Conservation (phyloP, 2,888 invertebrate genomes). For the Morpho deidamia region DNA sequence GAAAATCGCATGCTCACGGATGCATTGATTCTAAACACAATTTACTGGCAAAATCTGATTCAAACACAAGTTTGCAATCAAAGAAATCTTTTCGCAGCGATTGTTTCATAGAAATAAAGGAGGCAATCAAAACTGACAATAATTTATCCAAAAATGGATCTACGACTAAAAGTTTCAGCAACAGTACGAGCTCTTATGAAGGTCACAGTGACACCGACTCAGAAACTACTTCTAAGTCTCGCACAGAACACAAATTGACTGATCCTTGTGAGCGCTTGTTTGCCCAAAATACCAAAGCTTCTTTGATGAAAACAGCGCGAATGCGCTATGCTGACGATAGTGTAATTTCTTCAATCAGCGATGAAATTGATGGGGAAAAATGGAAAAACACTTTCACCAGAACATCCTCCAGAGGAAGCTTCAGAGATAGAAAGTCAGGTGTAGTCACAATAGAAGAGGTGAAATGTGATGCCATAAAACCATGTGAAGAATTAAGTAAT, state of each 20-base stretch:
- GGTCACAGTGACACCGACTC: slow-evolving; percentile 83
- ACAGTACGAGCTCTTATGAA: slow-evolving; percentile 82
- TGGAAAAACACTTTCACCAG: slow-evolving; percentile 53
- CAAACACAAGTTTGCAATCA: slow-evolving; percentile 65
- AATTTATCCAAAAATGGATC: slow-evolving; percentile 42
- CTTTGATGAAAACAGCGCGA: slow-evolving; percentile 78
- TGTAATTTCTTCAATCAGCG: slow-evolving; percentile 46
- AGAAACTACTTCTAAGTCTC: slow-evolving; percentile 67
- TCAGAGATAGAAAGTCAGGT: slow-evolving; percentile 62
- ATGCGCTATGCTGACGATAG: slow-evolving; percentile 78
- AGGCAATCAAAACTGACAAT: slow-evolving; percentile 49
- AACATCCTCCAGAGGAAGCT: slow-evolving; percentile 60
- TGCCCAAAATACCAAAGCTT: slow-evolving; percentile 78
- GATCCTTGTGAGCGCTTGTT: slow-evolving; percentile 75
- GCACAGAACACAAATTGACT: slow-evolving; percentile 48
- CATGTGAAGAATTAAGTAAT: slow-evolving; percentile 57
- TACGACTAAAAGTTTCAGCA: slow-evolving; percentile 71
- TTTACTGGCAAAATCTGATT: slow-evolving; percentile 65
- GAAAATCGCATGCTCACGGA: slow-evolving; percentile 87
- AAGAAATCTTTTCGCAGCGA: slow-evolving; percentile 60
- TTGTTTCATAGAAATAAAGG: slow-evolving; percentile 66
- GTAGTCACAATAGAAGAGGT: slow-evolving; percentile 73
- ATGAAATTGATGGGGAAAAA: slow-evolving; percentile 68
- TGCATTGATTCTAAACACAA: slow-evolving; percentile 74
- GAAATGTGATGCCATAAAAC: slow-evolving; percentile 60